Evolutionary conservation across 2,888 invertebrate genomes (phyloP).

Genomic region (Hylaea fasciaria): DNA sequence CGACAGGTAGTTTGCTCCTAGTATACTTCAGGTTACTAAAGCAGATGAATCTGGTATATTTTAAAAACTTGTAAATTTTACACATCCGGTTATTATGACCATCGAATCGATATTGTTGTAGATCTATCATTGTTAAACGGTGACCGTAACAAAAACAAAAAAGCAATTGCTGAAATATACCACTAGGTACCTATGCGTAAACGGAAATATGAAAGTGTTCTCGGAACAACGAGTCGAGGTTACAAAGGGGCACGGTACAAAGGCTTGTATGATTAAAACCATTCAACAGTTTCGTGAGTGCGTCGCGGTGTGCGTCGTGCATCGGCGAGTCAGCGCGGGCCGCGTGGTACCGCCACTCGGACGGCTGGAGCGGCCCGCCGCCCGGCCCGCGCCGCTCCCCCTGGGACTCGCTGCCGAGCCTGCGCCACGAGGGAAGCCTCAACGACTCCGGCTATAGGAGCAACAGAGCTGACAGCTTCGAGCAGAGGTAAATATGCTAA

Average conservation of each 20-base stretch:
- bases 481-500: slow-evolving; percentile 88
- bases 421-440: slow-evolving; percentile 93
- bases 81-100: too few relatives aligned
- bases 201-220: not conserved
- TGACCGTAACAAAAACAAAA: too few relatives aligned
- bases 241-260: slow-evolving; percentile 1
- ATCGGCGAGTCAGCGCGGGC: slow-evolving; percentile 95
- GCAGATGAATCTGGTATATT: too few relatives aligned
- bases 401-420: slow-evolving; percentile 94
- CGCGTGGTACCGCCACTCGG: slow-evolving; percentile 96
- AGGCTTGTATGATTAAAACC: slow-evolving; percentile 7
- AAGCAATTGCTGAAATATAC: too few relatives aligned
- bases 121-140: too few relatives aligned
- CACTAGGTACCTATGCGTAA: too few relatives aligned
- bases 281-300: slow-evolving; percentile 79
- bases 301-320: slow-evolving; percentile 92
- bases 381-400: slow-evolving; percentile 90
- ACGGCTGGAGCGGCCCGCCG: slow-evolving; percentile 89
- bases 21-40: too few relatives aligned
- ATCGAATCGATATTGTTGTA: too few relatives aligned
- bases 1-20: too few relatives aligned
- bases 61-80: too few relatives aligned
- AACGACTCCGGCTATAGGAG: slow-evolving; percentile 95
- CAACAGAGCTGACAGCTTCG: slow-evolving; percentile 93
- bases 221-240: not conserved